Conservation (phyloP, 2,888 invertebrate species). For the Cephus spinipes region DNA sequence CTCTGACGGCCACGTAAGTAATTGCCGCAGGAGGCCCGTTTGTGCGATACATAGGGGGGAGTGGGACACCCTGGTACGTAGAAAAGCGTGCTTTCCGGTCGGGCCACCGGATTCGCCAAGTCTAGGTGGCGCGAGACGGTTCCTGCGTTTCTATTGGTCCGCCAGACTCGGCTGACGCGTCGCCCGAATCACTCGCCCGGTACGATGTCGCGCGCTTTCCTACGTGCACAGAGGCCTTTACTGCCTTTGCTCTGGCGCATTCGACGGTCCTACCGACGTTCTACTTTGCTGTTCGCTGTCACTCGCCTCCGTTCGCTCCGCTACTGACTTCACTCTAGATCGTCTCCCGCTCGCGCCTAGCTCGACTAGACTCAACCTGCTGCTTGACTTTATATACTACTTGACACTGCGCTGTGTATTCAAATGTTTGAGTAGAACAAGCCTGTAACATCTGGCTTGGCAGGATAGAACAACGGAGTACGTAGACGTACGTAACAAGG, state of each 20-base stretch:
- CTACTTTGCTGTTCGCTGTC: neutral
- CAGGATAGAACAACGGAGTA: too few relatives aligned
- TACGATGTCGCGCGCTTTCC: neutral
- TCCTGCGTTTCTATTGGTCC: slow-evolving; percentile 53
- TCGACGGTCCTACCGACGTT: neutral
- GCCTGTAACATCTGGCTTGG: neutral
- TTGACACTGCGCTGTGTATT: neutral
- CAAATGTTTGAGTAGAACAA: neutral
- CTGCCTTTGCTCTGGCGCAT: neutral
- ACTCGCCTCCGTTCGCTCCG: neutral
- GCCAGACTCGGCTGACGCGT: slow-evolving; percentile 54
- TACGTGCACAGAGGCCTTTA: neutral
- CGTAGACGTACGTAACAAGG: neutral
- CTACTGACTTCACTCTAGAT: neutral
- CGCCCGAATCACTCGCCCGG: neutral
- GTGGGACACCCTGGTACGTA: slow-evolving; percentile 10
- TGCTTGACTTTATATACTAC: neutral
- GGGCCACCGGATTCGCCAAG: slow-evolving; percentile 48
- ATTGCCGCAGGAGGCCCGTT: neutral
- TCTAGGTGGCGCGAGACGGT: slow-evolving; percentile 60
- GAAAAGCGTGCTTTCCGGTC: slow-evolving; percentile 25
- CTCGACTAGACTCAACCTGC: neutral
- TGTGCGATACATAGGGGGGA: neutral
- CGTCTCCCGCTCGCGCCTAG: neutral
- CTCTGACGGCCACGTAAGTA: neutral